Conservation (phyloP, 2,113 vertebrate species). For the Ranitomeya variabilis region DNA sequence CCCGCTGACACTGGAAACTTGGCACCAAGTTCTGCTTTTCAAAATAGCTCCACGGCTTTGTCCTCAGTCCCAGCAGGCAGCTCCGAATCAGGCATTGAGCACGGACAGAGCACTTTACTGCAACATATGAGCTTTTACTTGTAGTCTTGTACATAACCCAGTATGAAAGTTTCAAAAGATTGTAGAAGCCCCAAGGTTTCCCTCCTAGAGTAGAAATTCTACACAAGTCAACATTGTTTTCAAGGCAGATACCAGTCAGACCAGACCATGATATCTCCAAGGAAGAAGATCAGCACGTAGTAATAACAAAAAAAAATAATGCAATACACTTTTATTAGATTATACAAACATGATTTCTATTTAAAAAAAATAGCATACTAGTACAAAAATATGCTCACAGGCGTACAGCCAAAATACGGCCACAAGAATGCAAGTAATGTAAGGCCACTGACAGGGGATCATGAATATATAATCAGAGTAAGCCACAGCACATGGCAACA, state of each 20-base stretch:
- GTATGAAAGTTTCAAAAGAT: neutral
- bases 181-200: neutral
- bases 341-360: no score
- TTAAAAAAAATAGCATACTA: no score
- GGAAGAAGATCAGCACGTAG: neutral
- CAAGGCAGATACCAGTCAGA: neutral
- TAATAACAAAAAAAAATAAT: no score
- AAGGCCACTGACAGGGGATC: no score
- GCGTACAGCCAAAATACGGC: no score
- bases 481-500: no score
- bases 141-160: neutral
- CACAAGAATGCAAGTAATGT: no score
- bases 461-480: no score
- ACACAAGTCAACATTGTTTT: neutral
- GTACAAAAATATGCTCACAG: no score
- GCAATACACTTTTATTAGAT: no score
- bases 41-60: conserved; percentile 15
- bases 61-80: neutral
- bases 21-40: neutral
- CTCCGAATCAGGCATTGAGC: neutral
- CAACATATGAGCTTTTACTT: neutral
- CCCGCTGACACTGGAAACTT: conserved; percentile 3
- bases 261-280: neutral
- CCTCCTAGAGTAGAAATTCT: neutral
- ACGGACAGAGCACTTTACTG: neutral